These are phyloP conservation scores for Scotopteryx bipunctaria DNA, from an alignment of 2,888 invertebrate species.

Conservation along the genomic window DNA sequence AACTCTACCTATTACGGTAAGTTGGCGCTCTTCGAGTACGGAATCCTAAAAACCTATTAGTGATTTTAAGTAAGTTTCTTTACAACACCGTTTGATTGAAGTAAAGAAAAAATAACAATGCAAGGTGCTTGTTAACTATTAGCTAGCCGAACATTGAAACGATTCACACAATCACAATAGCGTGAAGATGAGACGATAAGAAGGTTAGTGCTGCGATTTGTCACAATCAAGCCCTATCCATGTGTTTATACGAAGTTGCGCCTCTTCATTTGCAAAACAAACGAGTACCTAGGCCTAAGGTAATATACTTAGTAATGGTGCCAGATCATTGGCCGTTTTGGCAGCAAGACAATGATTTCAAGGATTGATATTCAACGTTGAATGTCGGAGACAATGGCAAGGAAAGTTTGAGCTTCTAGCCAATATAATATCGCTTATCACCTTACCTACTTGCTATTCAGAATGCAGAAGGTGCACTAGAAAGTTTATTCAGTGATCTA, in stretches of 20 bases:
- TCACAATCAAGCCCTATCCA: slow-evolving; percentile 46
- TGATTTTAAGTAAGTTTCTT: no score
- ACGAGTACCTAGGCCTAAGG: no score
- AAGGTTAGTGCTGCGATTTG: slow-evolving; percentile 46
- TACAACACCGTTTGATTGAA: neutral
- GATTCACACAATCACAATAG: slow-evolving; percentile 52
- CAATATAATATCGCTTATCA: slow-evolving; percentile 16
- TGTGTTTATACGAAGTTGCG: slow-evolving; percentile 32
- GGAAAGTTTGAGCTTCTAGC: slow-evolving; percentile 39
- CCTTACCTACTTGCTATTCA: slow-evolving; percentile 23
- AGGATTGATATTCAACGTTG: slow-evolving; percentile 40
- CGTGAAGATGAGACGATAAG: slow-evolving; percentile 40
- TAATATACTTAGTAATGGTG: slow-evolving; percentile 17
- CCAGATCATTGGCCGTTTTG: slow-evolving; percentile 44
- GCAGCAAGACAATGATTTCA: slow-evolving; percentile 43
- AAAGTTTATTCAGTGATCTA: slow-evolving; percentile 18
- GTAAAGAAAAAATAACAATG: slow-evolving; percentile 45
- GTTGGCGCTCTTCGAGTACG: no score
- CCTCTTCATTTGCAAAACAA: slow-evolving; percentile 51
- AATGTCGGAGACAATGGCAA: slow-evolving; percentile 34
- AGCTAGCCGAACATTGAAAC: slow-evolving; percentile 43
- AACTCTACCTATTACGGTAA: no score
- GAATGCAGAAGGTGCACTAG: slow-evolving; percentile 21
- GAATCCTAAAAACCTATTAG: no score
- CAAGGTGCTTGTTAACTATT: slow-evolving; percentile 43